phyloP scores from a whole-genome alignment of 35 echinoderm and acorn worm species.

The Hemicentrotus pulcherrimus region DNA sequence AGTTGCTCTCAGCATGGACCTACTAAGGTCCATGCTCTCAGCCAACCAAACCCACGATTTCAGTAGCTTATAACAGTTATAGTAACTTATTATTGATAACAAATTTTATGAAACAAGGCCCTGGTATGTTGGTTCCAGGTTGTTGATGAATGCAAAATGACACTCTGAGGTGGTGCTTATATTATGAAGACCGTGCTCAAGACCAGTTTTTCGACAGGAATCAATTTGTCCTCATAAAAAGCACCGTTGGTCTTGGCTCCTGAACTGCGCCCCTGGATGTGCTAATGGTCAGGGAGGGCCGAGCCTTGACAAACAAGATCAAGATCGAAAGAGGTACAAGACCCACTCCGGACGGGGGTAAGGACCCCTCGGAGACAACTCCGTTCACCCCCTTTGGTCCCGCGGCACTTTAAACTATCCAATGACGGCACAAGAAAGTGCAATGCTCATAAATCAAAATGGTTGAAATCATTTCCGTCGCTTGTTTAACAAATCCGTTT shows the following conservation, averaged over 20 bases:
- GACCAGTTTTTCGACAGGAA: not conserved
- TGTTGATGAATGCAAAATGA: too few relatives aligned
- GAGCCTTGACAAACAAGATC: not conserved
- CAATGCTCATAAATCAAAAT: not conserved
- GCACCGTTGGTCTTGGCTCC: not conserved
- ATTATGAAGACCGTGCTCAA: not conserved
- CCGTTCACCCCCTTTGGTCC: not conserved
- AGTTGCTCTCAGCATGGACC: too few relatives aligned
- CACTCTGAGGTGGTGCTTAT: not conserved
- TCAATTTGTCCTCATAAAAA: conserved; percentile 12
- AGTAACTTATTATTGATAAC: too few relatives aligned
- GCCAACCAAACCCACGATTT: too few relatives aligned
- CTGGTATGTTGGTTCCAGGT: not conserved
- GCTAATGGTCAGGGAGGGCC: not conserved
- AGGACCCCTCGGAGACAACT: not conserved
- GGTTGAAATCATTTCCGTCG: not conserved
- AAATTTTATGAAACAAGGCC: not conserved
- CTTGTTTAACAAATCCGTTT: conserved; percentile 5
- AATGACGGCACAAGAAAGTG: not conserved
- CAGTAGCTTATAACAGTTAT: too few relatives aligned
- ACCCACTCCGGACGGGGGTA: not conserved
- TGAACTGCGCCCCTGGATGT: not conserved
- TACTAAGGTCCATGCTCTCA: too few relatives aligned
- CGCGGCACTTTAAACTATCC: not conserved
- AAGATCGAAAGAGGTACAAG: not conserved